Conservation (phyloP, 2,797 vertebrate genomes). For the Enteromius treurensis region DNA sequence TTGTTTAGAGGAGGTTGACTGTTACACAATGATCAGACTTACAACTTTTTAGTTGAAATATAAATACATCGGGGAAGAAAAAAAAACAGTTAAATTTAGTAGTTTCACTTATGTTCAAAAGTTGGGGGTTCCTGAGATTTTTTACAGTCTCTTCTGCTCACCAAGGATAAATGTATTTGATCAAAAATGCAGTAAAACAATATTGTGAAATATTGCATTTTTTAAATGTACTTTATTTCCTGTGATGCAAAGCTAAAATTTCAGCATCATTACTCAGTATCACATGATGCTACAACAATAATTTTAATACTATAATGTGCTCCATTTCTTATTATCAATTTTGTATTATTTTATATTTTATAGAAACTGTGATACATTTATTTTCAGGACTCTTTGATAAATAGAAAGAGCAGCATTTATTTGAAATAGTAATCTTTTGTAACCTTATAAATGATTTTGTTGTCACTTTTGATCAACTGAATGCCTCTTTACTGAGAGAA, state of each 20-base stretch:
- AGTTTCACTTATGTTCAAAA: not conserved
- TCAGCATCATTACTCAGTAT: not conserved
- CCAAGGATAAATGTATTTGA: not conserved
- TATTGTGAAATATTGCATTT: not conserved
- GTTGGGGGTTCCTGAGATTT: not conserved
- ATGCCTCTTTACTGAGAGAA: not conserved
- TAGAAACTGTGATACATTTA: not conserved
- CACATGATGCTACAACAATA: not conserved
- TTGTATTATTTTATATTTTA: not conserved
- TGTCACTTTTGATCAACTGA: not conserved
- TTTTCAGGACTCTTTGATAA: not conserved
- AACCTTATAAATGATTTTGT: not conserved
- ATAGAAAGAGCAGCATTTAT: not conserved
- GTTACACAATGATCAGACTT: not conserved
- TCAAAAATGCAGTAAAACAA: not conserved
- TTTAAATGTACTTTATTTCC: not conserved
- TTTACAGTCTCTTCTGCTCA: not conserved
- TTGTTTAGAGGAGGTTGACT: not conserved
- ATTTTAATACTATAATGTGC: not conserved
- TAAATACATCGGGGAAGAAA: not conserved
- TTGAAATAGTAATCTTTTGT: not conserved
- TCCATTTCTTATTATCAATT: not conserved
- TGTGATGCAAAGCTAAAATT: not conserved
- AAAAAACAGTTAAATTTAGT: not conserved
- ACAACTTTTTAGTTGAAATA: not conserved